A percentile compares a stretch with the other conserved stretches of the same genome.
phyloP scores from a whole-genome alignment of 2,888 invertebrate genomes.

The Pristionchus japonicus region DNA sequence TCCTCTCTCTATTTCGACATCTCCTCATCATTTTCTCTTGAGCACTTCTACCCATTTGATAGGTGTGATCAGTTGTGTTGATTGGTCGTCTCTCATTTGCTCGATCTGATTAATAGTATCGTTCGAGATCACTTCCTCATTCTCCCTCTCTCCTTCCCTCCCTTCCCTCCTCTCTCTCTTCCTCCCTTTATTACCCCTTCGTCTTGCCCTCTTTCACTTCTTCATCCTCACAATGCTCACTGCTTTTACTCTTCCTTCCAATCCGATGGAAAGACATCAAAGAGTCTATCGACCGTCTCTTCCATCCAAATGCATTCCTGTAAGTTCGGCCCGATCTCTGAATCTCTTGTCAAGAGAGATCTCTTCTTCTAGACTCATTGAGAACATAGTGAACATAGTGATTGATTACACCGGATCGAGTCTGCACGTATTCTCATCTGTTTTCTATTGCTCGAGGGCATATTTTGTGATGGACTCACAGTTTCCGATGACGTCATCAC shows the following conservation, averaged over 20 bases:
- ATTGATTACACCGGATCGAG: neutral
- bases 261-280: neutral
- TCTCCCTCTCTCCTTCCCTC: neutral
- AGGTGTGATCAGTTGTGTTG: neutral
- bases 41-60: neutral
- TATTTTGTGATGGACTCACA: too few relatives aligned
- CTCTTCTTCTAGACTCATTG: neutral
- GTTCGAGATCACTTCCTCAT: neutral
- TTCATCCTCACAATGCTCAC: constrained; percentile 14
- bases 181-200: neutral
- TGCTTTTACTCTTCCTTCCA: neutral
- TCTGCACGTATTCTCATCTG: neutral
- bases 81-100: neutral
- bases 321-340: neutral
- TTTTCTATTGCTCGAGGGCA: neutral
- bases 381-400: neutral
- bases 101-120: neutral
- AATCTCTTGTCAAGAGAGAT: neutral
- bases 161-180: neutral
- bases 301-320: neutral
- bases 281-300: neutral
- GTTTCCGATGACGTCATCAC: neutral
- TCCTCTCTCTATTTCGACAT: neutral
- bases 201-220: neutral
- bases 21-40: neutral